Percentiles rank a stretch among this genome's conserved stretches.
Evolutionary conservation across 2,888 invertebrate genomes (phyloP).

Genomic region (Druceiella hillmani): DNA sequence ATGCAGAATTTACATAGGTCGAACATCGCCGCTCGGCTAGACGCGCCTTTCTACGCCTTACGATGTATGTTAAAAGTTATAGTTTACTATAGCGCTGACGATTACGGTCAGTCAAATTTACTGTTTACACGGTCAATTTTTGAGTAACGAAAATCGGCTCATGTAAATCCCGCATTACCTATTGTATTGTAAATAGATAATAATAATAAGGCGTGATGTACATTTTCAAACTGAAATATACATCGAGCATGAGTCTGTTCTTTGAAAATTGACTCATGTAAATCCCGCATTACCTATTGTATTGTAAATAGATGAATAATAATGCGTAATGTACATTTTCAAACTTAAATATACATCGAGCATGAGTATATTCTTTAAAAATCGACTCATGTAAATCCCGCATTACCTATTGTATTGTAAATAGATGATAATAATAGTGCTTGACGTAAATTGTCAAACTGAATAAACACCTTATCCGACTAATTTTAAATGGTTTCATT

Average conservation of each 20-base stretch:
- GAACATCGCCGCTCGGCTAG: too few relatives aligned
- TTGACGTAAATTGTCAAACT: not conserved
- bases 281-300: too few relatives aligned
- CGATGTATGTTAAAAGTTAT: too few relatives aligned
- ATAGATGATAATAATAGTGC: constrained; percentile 1
- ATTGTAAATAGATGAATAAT: not conserved
- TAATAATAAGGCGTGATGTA: not conserved
- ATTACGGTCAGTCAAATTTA: too few relatives aligned
- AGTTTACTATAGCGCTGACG: too few relatives aligned
- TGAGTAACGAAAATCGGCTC: too few relatives aligned
- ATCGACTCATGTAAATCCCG: not conserved
- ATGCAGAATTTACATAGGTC: too few relatives aligned
- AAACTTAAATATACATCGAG: not conserved
- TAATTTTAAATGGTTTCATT: not conserved
- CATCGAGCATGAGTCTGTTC: too few relatives aligned
- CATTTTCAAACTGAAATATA: not conserved
- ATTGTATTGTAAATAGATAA: constrained; percentile 1
- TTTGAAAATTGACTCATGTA: too few relatives aligned
- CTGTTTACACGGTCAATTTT: too few relatives aligned
- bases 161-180: not conserved
- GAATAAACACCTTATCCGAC: constrained; percentile 1
- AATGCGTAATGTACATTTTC: too few relatives aligned
- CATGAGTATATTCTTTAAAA: not conserved
- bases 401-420: not conserved
- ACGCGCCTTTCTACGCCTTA: too few relatives aligned